Evolutionary conservation across 2,888 invertebrate genomes (phyloP).

Genomic region (Dynastes grantii): DNA sequence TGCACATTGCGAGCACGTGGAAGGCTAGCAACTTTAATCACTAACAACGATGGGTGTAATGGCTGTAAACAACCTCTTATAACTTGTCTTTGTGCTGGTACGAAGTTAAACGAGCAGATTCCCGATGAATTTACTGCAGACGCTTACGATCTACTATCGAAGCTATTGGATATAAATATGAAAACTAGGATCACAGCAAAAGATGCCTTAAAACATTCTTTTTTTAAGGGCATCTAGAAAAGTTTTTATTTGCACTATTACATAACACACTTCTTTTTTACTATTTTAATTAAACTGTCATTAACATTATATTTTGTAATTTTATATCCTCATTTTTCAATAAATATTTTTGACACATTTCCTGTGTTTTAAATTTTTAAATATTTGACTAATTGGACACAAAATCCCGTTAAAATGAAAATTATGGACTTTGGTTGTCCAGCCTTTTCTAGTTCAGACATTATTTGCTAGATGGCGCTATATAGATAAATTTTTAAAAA

Average conservation of each 20-base stretch:
- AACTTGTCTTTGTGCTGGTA: conserved; percentile 69
- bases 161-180: conserved; percentile 87
- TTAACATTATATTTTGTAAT: no score
- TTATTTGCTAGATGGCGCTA: no score
- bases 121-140: conserved; percentile 75
- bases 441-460: no score
- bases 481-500: no score
- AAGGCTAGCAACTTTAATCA: conserved; percentile 8
- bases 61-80: conserved; percentile 69
- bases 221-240: conserved; percentile 70
- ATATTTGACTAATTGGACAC: not conserved
- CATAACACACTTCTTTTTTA: not conserved
- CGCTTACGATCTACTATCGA: conserved; percentile 82
- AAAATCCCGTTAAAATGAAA: no score
- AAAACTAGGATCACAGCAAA: conserved; percentile 81
- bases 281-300: no score
- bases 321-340: no score
- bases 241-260: not conserved
- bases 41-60: conserved; percentile 61
- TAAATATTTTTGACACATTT: no score
- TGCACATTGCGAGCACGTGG: conserved; percentile 68
- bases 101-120: conserved; percentile 51
- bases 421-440: no score
- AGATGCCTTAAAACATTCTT: conserved; percentile 84
- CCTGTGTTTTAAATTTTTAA: not conserved